phyloP scores from a whole-genome alignment of 2,113 vertebrate species.

The Ochotona princeps region DNA sequence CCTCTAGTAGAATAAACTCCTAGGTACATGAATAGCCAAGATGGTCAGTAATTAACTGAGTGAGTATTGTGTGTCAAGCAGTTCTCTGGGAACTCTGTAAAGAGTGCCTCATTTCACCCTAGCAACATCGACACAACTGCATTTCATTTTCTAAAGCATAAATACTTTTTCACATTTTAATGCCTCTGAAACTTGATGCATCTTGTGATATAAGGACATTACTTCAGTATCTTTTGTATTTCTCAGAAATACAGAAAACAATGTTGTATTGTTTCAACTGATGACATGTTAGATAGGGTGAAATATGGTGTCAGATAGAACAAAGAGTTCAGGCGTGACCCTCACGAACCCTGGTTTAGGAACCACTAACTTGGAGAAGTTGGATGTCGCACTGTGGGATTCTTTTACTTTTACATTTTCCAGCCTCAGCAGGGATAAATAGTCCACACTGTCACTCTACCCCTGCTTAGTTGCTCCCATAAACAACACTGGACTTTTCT shows the following conservation, averaged over 20 bases:
- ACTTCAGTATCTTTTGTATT: background rate
- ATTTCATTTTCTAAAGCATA: background rate
- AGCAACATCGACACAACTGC: background rate
- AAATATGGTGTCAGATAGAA: background rate
- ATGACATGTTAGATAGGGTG: background rate
- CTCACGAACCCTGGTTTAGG: background rate
- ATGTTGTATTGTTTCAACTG: background rate
- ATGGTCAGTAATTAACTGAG: background rate
- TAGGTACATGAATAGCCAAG: background rate
- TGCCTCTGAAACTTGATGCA: background rate
- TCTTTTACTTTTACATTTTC: background rate
- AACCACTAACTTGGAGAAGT: background rate
- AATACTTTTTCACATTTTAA: background rate
- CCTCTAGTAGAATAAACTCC: background rate
- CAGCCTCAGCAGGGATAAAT: background rate
- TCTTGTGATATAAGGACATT: background rate
- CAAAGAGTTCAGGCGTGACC: background rate
- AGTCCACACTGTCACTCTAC: background rate
- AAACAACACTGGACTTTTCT: background rate
- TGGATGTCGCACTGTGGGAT: background rate
- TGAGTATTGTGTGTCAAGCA: background rate
- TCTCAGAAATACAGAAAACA: background rate
- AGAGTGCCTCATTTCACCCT: background rate
- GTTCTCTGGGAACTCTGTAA: background rate
- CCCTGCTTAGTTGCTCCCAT: background rate